phyloP scores from a whole-genome alignment of 2,797 vertebrate genomes.

The Huso huso region DNA sequence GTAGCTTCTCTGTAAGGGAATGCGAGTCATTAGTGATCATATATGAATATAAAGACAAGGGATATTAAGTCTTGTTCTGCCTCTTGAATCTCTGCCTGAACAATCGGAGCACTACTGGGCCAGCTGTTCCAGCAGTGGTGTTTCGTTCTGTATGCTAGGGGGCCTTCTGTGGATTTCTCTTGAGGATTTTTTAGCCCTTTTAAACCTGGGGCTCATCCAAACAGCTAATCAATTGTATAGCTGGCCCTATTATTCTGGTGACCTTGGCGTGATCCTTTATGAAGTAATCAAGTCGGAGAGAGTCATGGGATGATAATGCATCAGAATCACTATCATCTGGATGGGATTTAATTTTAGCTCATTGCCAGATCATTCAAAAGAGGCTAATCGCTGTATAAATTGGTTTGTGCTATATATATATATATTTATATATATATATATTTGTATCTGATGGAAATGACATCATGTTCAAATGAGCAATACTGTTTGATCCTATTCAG shows the following conservation, averaged over 20 bases:
- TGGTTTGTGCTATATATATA: neutral
- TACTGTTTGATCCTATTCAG: too few species aligned
- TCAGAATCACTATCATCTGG: neutral
- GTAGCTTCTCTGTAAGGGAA: too few species aligned
- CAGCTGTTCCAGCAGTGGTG: too few species aligned
- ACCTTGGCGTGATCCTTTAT: neutral
- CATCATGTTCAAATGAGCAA: too few species aligned
- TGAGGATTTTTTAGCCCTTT: neutral
- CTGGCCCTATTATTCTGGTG: neutral
- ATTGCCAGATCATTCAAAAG: neutral
- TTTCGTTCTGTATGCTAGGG: too few species aligned
- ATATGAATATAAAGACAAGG: too few species aligned
- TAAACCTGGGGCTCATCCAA: neutral
- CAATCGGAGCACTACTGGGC: too few species aligned
- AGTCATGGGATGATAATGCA: neutral
- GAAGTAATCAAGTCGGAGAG: neutral
- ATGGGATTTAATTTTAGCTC: neutral
- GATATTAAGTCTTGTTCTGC: too few species aligned
- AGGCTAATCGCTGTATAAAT: neutral
- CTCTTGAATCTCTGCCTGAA: too few species aligned
- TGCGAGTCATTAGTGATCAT: too few species aligned
- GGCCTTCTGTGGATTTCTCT: too few species aligned
- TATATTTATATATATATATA: neutral
- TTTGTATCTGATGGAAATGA: too few species aligned
- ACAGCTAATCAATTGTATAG: neutral